A percentile compares a stretch with the other conserved stretches of the same genome.
Conservation (phyloP, 2,113 vertebrate species). For the Pluvianellus socialis region DNA sequence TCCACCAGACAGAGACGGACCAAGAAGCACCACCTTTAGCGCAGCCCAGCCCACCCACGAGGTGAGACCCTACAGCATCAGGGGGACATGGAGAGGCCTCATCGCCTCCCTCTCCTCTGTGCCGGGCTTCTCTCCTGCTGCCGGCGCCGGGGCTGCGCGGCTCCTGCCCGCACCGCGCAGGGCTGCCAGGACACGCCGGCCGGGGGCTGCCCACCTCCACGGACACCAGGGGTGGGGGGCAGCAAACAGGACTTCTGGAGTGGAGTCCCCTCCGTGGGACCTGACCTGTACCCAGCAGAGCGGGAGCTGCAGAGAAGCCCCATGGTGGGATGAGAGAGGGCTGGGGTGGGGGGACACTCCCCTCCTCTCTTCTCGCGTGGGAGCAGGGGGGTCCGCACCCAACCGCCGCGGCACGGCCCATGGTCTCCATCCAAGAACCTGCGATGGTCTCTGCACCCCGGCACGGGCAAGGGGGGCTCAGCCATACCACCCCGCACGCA, state of each 20-base stretch:
- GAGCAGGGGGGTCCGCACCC: neutral
- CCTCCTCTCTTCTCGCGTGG: neutral
- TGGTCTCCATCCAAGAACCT: neutral
- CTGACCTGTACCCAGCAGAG: neutral
- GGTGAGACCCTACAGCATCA: neutral
- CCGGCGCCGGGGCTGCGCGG: rapidly evolving
- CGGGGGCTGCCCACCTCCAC: rapidly evolving
- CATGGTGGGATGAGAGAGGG: neutral
- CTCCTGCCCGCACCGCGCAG: no score
- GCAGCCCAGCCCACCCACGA: neutral
- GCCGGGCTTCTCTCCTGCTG: neutral
- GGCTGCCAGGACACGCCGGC: rapidly evolving
- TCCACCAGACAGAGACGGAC: neutral
- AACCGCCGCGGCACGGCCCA: rapidly evolving
- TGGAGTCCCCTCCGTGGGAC: rapidly evolving
- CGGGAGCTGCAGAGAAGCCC: neutral
- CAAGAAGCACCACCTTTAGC: neutral
- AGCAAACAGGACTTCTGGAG: neutral
- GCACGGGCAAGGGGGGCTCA: rapidly evolving
- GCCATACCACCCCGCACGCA: neutral
- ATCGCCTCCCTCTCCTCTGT: neutral
- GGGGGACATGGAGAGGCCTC: neutral
- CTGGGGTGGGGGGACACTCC: neutral
- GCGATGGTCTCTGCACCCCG: rapidly evolving
- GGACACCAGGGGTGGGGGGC: neutral